phyloP scores from a whole-genome alignment of 1,140 invertebrate genomes.

The Ceratosolen solmsi region DNA sequence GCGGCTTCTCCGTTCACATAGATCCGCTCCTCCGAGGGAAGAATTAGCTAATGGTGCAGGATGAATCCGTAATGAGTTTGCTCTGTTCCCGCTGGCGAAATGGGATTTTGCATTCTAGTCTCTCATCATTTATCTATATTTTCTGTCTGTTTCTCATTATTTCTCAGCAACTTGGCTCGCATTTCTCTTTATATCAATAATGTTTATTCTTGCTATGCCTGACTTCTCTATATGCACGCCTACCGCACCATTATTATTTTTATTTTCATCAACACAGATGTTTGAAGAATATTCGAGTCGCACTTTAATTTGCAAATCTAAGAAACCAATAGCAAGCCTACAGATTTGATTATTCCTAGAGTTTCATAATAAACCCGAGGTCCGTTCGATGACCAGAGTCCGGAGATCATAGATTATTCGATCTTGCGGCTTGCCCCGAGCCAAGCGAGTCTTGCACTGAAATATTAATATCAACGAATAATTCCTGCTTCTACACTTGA shows the following conservation, averaged over 20 bases:
- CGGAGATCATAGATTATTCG: too few species aligned
- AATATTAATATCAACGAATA: too few species aligned
- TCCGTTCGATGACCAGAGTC: too few species aligned
- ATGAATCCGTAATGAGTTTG: conserved; percentile 75
- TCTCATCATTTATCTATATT: conserved; percentile 13
- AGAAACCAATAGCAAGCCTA: too few species aligned
- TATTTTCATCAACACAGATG: not conserved
- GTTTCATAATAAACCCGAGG: too few species aligned
- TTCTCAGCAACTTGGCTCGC: not conserved
- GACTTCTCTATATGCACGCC: not conserved
- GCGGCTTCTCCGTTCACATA: conserved; percentile 1
- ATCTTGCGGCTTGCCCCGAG: too few species aligned
- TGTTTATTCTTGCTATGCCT: not conserved
- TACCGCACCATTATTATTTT: not conserved
- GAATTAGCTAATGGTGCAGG: conserved; percentile 74
- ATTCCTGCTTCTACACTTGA: too few species aligned
- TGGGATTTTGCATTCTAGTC: conserved; percentile 65
- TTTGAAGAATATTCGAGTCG: not conserved
- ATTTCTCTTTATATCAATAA: conserved; percentile 26
- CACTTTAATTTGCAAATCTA: not conserved
- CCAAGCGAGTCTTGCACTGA: too few species aligned
- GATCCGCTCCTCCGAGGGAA: conserved; percentile 55
- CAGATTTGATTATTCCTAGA: too few species aligned
- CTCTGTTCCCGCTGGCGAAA: conserved; percentile 68
- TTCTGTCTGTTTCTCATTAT: conserved; percentile 24